Conservation (phyloP, 2,888 invertebrate genomes). For the Stictocephala bisonia region DNA sequence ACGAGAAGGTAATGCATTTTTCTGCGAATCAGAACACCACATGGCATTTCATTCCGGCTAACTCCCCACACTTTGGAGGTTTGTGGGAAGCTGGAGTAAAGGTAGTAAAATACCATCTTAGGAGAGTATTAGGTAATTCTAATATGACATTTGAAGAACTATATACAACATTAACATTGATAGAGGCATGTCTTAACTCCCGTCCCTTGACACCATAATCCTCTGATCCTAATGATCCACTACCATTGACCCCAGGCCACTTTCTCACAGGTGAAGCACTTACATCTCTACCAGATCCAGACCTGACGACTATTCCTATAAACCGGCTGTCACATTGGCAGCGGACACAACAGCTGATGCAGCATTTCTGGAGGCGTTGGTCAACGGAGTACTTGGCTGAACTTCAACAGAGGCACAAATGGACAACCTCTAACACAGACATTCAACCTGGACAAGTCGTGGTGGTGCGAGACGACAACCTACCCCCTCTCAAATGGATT, state of each 20-base stretch:
- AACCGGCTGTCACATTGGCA: conserved; percentile 38
- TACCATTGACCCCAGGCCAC: conserved; percentile 7
- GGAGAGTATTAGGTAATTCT: conserved; percentile 55
- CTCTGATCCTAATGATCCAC: not conserved
- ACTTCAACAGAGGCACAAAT: conserved; percentile 56
- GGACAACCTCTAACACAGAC: conserved; percentile 40
- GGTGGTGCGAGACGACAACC: conserved; percentile 50
- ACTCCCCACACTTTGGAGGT: conserved; percentile 60
- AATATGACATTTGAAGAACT: conserved; percentile 61
- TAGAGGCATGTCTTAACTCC: conserved; percentile 61
- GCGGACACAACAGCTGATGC: conserved; percentile 52
- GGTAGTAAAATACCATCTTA: conserved; percentile 58
- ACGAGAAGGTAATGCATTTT: conserved; percentile 32
- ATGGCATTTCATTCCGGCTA: conserved; percentile 53
- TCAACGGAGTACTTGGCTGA: conserved; percentile 57
- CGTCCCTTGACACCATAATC: conserved; percentile 55
- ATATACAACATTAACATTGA: conserved; percentile 59
- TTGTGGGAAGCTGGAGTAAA: conserved; percentile 61
- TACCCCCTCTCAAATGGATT: conserved; percentile 51
- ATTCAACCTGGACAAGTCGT: conserved; percentile 51
- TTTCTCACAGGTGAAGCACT: conserved; percentile 44
- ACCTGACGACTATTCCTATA: not conserved
- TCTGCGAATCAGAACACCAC: conserved; percentile 18
- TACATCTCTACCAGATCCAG: conserved; percentile 28
- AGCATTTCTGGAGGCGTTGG: conserved; percentile 57